These are phyloP conservation scores for Ia io DNA, from an alignment of 2,113 vertebrate species.

Conservation along the genomic window DNA sequence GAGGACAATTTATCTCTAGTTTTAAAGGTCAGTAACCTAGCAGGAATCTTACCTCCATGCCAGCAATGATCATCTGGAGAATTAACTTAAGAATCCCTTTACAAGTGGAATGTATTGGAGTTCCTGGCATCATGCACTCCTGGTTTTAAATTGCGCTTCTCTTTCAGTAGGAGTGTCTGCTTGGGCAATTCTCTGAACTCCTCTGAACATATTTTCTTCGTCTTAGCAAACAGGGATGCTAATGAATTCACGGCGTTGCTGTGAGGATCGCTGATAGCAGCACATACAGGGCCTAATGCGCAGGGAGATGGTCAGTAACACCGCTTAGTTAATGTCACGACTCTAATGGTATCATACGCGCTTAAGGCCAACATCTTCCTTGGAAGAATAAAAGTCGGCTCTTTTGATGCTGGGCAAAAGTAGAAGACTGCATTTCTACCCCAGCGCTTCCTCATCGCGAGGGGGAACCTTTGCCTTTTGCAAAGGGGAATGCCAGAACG, in stretches of 20 bases:
- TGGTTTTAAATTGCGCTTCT: not conserved
- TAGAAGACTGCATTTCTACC: not conserved
- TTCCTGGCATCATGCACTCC: accelerated
- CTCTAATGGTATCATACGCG: not conserved
- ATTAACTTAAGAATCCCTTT: not conserved
- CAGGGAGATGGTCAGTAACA: not conserved
- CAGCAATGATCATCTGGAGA: not conserved
- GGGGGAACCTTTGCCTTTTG: not conserved
- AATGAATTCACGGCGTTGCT: not conserved
- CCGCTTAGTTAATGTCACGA: not conserved
- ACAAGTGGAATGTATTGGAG: not conserved
- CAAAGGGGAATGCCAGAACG: conserved; percentile 62
- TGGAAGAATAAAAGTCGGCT: not conserved
- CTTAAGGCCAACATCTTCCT: not conserved
- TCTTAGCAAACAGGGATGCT: not conserved
- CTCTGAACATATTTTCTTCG: not conserved
- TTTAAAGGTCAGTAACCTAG: not conserved
- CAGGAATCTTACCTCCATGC: not conserved
- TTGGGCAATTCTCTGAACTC: not conserved
- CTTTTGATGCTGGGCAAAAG: not conserved
- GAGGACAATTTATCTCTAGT: not conserved
- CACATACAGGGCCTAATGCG: not conserved
- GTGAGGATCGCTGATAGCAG: not conserved
- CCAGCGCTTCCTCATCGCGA: not conserved
- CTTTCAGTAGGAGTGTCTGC: not conserved